Evolutionary conservation across 2,888 invertebrate genomes (phyloP).

Genomic region (Erpobdella octoculata): DNA sequence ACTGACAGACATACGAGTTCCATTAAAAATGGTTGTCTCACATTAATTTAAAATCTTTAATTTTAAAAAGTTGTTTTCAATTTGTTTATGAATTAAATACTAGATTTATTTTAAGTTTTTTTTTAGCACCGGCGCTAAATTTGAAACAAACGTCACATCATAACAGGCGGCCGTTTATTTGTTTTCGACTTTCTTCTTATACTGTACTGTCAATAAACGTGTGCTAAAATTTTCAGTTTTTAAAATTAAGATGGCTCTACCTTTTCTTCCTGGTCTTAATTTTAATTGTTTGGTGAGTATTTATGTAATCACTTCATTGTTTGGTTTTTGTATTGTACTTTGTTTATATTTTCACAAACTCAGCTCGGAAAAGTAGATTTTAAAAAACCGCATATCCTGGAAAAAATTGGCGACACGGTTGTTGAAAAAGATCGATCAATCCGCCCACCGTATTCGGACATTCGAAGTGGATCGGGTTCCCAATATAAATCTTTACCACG

Average conservation of each 20-base stretch:
- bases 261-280: conserved; percentile 26
- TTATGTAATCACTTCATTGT: not conserved
- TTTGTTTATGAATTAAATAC: not conserved
- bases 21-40: too few species aligned
- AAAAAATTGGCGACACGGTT: conserved; percentile 53
- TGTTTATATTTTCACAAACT: not conserved
- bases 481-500: conserved; percentile 68
- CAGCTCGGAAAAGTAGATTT: conserved; percentile 63
- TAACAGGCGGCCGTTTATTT: too few species aligned
- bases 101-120: not conserved
- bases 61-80: not conserved
- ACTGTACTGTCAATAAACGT: too few species aligned
- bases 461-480: conserved; percentile 68
- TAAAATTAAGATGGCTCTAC: conserved; percentile 28
- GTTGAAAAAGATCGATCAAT: conserved; percentile 56
- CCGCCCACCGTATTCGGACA: conserved; percentile 60
- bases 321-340: not conserved
- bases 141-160: too few species aligned
- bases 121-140: not conserved
- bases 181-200: too few species aligned
- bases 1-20: too few species aligned
- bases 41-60: too few species aligned
- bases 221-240: too few species aligned
- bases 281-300: conserved; percentile 21
- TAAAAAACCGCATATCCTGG: conserved; percentile 61